These are phyloP conservation scores for Lindbergichthys nudifrons DNA, from an alignment of 2,797 vertebrate genomes.

Conservation along the genomic window DNA sequence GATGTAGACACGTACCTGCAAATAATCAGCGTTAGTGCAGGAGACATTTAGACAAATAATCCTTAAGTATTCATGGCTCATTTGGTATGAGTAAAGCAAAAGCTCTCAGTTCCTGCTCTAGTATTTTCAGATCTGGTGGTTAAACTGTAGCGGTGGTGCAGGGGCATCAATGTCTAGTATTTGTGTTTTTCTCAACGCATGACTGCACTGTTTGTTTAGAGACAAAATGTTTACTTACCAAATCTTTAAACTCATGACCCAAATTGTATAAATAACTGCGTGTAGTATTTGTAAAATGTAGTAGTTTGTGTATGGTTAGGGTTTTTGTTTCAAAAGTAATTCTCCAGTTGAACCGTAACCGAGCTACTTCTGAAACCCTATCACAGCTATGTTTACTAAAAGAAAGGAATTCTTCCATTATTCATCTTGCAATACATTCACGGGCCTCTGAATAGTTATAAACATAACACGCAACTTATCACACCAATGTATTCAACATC, in stretches of 20 bases:
- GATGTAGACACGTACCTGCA: too few species aligned
- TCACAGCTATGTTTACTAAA: constrained; percentile 47
- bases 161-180: not conserved
- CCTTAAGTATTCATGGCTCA: not conserved
- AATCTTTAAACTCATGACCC: constrained; percentile 21
- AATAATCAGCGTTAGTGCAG: too few species aligned
- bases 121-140: not conserved
- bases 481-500: constrained; percentile 59
- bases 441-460: constrained; percentile 79
- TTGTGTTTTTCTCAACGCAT: constrained; percentile 7
- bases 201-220: constrained; percentile 31
- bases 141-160: not conserved
- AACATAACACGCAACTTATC: constrained; percentile 81
- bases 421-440: constrained; percentile 31
- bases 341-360: constrained; percentile 13
- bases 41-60: not conserved
- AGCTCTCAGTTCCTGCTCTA: not conserved
- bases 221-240: constrained; percentile 18
- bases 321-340: constrained; percentile 19
- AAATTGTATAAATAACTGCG: constrained; percentile 19
- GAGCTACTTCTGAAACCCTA: constrained; percentile 26
- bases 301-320: constrained; percentile 16
- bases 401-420: constrained; percentile 42
- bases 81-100: not conserved
- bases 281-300: constrained; percentile 13